phyloP scores from a whole-genome alignment of 2,888 invertebrate genomes.

The Brachycybe producta region DNA sequence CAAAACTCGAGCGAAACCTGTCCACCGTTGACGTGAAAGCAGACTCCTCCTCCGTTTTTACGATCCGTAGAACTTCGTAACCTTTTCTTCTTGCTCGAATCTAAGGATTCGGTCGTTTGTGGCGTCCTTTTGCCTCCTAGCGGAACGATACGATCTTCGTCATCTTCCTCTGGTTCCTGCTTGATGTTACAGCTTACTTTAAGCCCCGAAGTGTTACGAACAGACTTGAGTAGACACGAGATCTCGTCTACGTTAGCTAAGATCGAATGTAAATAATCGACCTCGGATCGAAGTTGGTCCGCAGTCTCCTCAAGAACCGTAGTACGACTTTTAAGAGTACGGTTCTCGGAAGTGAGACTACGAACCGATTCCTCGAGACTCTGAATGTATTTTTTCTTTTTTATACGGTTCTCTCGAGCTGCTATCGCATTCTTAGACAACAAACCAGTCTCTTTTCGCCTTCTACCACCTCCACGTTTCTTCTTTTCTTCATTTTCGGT shows the following conservation, averaged over 20 bases:
- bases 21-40: slow-evolving; percentile 44
- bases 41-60: slow-evolving; percentile 40
- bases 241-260: slow-evolving; percentile 43
- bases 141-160: no score
- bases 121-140: not conserved
- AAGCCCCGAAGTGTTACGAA: slow-evolving; percentile 34
- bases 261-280: slow-evolving; percentile 43
- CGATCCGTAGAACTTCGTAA: no score
- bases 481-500: no score
- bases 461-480: not conserved
- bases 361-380: slow-evolving; percentile 42
- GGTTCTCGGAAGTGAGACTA: slow-evolving; percentile 38
- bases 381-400: slow-evolving; percentile 47
- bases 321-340: slow-evolving; percentile 35
- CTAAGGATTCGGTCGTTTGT: not conserved
- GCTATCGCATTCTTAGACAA: slow-evolving; percentile 46
- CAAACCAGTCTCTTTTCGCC: not conserved
- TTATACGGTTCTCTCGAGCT: slow-evolving; percentile 48
- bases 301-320: slow-evolving; percentile 39
- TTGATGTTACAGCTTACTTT: slow-evolving; percentile 19
- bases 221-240: slow-evolving; percentile 38
- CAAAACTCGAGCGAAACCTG: slow-evolving; percentile 47
- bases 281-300: slow-evolving; percentile 40
- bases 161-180: not conserved
- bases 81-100: not conserved